phyloP scores from a whole-genome alignment of 2,113 vertebrate genomes.

The Plectropomus leopardus region DNA sequence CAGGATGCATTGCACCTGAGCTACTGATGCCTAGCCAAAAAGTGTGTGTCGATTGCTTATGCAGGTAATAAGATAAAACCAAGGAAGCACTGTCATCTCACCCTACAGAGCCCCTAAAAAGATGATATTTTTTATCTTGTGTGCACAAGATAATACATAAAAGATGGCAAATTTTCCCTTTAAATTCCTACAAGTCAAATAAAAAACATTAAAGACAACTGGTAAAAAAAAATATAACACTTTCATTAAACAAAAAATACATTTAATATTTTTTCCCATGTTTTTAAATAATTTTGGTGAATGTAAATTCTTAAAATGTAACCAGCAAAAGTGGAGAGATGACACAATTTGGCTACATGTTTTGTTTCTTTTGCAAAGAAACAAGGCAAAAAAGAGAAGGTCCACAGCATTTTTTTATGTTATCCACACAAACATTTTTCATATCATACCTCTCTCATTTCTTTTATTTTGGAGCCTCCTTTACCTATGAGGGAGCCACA shows the following conservation, averaged over 20 bases:
- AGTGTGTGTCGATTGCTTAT: too few relatives aligned
- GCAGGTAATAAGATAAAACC: too few relatives aligned
- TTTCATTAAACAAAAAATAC: not conserved
- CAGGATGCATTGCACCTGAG: too few relatives aligned
- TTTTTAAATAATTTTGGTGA: not conserved
- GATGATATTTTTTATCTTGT: too few relatives aligned
- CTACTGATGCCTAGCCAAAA: too few relatives aligned
- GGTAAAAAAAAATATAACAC: not conserved
- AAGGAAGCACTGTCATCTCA: too few relatives aligned
- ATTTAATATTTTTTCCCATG: not conserved
- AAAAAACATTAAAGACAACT: not conserved
- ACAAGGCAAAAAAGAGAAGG: not conserved
- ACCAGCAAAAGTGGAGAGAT: not conserved
- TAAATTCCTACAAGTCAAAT: not conserved
- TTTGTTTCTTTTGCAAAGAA: not conserved
- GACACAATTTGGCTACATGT: not conserved
- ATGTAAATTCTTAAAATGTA: not conserved
- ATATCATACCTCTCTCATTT: slow-evolving; percentile 94
- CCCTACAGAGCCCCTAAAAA: too few relatives aligned
- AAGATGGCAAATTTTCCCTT: too few relatives aligned
- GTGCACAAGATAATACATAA: too few relatives aligned
- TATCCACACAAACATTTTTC: not conserved
- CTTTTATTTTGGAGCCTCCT: slow-evolving; percentile 98
- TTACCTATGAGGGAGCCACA: slow-evolving; percentile 98
- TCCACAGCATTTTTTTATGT: not conserved